Conservation (phyloP, 2,797 vertebrate species). For the Ataeniobius toweri region DNA sequence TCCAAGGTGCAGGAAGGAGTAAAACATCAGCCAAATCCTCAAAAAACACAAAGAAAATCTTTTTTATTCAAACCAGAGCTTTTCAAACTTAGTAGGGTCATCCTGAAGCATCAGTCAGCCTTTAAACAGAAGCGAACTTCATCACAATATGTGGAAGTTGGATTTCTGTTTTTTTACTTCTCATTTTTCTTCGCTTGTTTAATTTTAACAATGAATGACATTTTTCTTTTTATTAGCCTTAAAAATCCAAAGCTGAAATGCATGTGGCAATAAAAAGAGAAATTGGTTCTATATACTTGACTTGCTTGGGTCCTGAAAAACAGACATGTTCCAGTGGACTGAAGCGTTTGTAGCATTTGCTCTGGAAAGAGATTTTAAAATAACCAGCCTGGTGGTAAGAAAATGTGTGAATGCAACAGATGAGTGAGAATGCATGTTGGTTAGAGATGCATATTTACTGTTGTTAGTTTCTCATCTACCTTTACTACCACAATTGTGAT, state of each 20-base stretch:
- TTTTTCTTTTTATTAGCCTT: neutral
- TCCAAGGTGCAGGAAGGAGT: neutral
- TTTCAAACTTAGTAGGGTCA: neutral
- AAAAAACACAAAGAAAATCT: neutral
- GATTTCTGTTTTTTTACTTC: neutral
- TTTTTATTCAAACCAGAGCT: neutral
- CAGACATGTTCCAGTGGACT: neutral
- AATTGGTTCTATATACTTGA: neutral
- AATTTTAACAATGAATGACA: neutral
- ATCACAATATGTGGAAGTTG: neutral
- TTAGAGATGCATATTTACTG: neutral
- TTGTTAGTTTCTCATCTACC: neutral
- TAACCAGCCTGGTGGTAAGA: neutral
- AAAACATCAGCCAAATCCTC: neutral
- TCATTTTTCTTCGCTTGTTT: neutral
- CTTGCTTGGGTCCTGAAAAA: neutral
- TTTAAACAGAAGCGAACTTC: neutral
- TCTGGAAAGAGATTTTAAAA: neutral
- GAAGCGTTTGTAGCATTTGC: neutral
- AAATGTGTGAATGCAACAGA: neutral
- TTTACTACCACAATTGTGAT: neutral
- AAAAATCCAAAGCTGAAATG: too few species aligned
- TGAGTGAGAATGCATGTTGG: neutral
- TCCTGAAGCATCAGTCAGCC: neutral
- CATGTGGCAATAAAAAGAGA: too few species aligned